Percentiles rank a stretch among this genome's conserved stretches.
phyloP scores from a whole-genome alignment of 2,888 invertebrate species.

The Thalpophila matura region DNA sequence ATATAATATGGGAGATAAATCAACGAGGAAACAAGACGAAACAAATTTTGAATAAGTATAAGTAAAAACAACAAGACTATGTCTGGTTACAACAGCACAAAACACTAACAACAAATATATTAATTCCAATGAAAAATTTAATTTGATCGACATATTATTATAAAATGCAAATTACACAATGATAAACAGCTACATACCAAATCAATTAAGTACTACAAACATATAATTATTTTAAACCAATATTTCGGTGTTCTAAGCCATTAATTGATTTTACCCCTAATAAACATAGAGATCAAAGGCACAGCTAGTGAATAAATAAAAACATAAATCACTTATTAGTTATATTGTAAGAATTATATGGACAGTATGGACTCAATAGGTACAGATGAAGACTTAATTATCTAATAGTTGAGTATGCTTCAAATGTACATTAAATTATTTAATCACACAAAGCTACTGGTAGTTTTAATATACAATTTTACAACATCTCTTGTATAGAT shows the following conservation, averaged over 20 bases:
- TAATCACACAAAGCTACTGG: slow-evolving; percentile 43
- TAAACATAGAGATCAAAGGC: slow-evolving; percentile 59
- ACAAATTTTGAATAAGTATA: slow-evolving; percentile 17
- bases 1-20: slow-evolving; percentile 5
- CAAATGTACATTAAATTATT: slow-evolving; percentile 47
- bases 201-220: slow-evolving; percentile 53
- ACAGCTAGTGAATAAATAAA: slow-evolving; percentile 62
- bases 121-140: slow-evolving; percentile 34
- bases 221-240: slow-evolving; percentile 27
- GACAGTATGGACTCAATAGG: slow-evolving; percentile 47
- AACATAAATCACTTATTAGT: slow-evolving; percentile 40
- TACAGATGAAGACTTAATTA: slow-evolving; percentile 35
- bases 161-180: slow-evolving; percentile 43
- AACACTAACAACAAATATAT: slow-evolving; percentile 37
- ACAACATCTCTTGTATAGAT: slow-evolving; percentile 38
- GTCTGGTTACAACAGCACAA: slow-evolving; percentile 27
- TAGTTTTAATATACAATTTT: slow-evolving; percentile 55
- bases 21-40: slow-evolving; percentile 25
- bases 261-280: slow-evolving; percentile 45
- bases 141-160: slow-evolving; percentile 48
- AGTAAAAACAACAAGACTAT: slow-evolving; percentile 21
- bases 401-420: slow-evolving; percentile 42
- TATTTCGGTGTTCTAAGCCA: slow-evolving; percentile 31
- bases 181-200: slow-evolving; percentile 38
- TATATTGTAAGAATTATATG: slow-evolving; percentile 43